Base-by-base conservation (phyloP, 2,113 vertebrate species). In the Gasterosteus nipponicus region DNA sequence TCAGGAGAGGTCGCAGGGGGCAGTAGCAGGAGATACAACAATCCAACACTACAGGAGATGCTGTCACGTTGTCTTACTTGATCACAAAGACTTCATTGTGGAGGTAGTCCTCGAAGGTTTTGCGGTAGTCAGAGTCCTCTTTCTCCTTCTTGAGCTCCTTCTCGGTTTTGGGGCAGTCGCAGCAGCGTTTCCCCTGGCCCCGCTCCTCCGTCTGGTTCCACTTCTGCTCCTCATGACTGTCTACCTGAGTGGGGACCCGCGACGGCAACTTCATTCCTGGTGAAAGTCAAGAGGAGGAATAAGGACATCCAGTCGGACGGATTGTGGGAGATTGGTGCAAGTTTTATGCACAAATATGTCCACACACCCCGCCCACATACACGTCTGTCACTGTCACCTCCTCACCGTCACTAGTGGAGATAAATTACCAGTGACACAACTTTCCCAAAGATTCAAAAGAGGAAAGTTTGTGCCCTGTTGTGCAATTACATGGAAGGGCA, bases 21-120 rank as follows among this genome's bases (percentile, higher is more conserved):
- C 44, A 33, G 16, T 33, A 10, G 35, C 35, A 38, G 35, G 35
- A 5, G 35, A 38, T 38, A 6, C 35, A 38, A 38, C 6, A 6
- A 38, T 38, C 35, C 11, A 51, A 66, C 46, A 41, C n/a, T 29
- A 16, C 22, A 42, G 35, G 11, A 63, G 60, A 73, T 1, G 53
- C 4, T 2, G 22, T 31, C 38, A 4, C 15, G 4, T 44, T 42
- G n/a, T 44, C 90, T 90, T 88, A 99, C 98, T 96, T 98, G 89
- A 96, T 94, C 64, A 98, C 96, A 47, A 99, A 99, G 0, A 99
- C 97, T 85, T 96, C 97, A 0, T 99, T 99, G 94, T 99, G 98
- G 35, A 99, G 95, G 67, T 98, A 99, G 75, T 99, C 97, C 92
- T 99, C 98, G 0, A 99, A 99, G 0, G 95, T 97, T 86, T 99